These are phyloP conservation scores for Pseudotriccus pelzelni DNA, from an alignment of 2,797 vertebrate species.

Conservation along the genomic window DNA sequence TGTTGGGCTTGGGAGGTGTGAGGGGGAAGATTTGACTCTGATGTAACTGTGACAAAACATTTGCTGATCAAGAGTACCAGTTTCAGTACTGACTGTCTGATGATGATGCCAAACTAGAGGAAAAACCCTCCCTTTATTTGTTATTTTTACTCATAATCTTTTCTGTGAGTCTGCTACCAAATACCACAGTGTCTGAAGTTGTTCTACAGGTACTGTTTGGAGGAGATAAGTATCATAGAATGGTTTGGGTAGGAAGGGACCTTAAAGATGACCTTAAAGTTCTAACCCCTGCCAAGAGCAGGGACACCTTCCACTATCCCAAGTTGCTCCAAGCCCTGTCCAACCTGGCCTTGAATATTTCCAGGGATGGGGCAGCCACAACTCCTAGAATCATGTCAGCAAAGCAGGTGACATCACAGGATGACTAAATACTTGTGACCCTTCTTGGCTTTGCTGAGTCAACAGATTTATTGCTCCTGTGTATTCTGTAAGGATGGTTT, in stretches of 20 bases:
- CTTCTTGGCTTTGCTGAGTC: constrained; percentile 8
- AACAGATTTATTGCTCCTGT: neutral
- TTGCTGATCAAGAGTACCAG: neutral
- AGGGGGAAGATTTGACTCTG: neutral
- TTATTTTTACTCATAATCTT: neutral
- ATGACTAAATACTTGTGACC: neutral
- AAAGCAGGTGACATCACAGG: neutral
- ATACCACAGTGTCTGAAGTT: neutral
- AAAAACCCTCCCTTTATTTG: neutral
- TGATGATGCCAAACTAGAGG: neutral
- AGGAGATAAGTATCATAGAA: neutral
- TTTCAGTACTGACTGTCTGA: neutral
- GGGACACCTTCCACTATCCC: neutral
- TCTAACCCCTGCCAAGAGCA: neutral
- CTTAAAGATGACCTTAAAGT: neutral
- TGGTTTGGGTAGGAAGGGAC: neutral
- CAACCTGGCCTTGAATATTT: neutral
- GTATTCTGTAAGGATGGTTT: neutral
- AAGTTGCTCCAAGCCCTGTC: neutral
- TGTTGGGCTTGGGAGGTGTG: neutral
- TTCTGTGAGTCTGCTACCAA: neutral
- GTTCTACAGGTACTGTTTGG: neutral
- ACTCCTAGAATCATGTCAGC: neutral
- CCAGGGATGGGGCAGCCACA: neutral
- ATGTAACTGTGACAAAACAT: neutral